Base-by-base conservation (phyloP, 37 sponge, comb jelly and placozoan species). In the Amphimedon queenslandica region DNA sequence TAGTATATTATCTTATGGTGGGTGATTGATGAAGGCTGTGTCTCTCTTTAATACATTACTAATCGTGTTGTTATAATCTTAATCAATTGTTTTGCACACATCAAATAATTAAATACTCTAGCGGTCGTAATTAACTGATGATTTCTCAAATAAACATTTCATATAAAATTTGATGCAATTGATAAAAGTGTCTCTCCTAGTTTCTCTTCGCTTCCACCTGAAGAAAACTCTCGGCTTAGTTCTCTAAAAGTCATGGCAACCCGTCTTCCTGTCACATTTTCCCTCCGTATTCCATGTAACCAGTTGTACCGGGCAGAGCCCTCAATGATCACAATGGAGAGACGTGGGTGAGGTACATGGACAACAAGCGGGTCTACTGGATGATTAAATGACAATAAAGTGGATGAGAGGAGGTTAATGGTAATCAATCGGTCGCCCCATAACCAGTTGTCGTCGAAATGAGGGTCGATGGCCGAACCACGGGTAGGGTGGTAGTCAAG, bases 351-450 rank as follows among this genome's bases (percentile, higher is more conserved):
- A 25, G 90, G 88, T 1, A 98, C 84, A 8, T 66, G 57, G 24
- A 97, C 67, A 33, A 72, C 40, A 5, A 73, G 37, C 27, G 39
- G 38, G 33, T 32, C 10, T 1, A 40, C 40, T 0, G 58, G 80
- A 31, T 58, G 47, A 42, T 72, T 78, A 67, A 98, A 98, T 6
- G 91, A 87, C 40, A 98, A 66, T 34, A 75, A 6, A 3, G 88
- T 91, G 53, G 84, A 63, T 27, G 96, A 92, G 34, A 89, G 81
- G 40, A 92, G 85, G 67, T 92, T 98, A 35, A 98, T 6, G 3
- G 93, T 95, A 63, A 98, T 81, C 58, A 98, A 81, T 34, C 88
- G 73, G 23, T 91, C 84, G 2, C 99, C 99, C 99, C 99, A 98
- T 38, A 98, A 35, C 99, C 99, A 98, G 70, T 55, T 30, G 74